phyloP scores from a whole-genome alignment of 1,140 invertebrate genomes.

The Dinothrombium tinctorium region DNA sequence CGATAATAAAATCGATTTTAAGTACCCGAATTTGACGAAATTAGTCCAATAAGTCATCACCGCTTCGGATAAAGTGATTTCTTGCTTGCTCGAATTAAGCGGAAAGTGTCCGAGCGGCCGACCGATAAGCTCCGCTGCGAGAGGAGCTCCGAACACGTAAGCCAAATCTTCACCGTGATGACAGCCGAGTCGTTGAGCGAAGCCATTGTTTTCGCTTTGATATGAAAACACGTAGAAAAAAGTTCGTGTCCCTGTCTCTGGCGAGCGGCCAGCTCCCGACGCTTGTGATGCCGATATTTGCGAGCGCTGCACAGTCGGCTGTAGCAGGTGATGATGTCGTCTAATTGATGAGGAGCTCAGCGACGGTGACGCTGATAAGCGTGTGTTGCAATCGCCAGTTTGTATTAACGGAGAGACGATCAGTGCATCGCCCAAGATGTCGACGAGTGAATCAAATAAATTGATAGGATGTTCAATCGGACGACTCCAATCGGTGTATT shows the following conservation, averaged over 20 bases:
- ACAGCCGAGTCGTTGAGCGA: slow-evolving; percentile 31
- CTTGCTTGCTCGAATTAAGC: slow-evolving; percentile 42
- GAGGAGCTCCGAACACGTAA: slow-evolving; percentile 36
- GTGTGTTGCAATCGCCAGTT: slow-evolving; percentile 69
- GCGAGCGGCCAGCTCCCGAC: slow-evolving; percentile 30
- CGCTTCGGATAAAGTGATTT: slow-evolving; percentile 44
- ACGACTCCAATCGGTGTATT: slow-evolving; percentile 90
- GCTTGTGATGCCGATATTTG: slow-evolving; percentile 19
- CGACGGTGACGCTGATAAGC: slow-evolving; percentile 1
- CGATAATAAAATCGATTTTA: background rate
- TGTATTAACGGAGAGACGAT: slow-evolving; percentile 73
- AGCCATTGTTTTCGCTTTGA: slow-evolving; percentile 26
- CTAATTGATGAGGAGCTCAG: background rate
- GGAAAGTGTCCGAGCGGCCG: slow-evolving; percentile 20
- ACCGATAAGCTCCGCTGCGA: slow-evolving; percentile 44
- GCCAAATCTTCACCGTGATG: slow-evolving; percentile 30
- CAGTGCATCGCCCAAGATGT: slow-evolving; percentile 75
- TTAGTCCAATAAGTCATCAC: slow-evolving; percentile 34
- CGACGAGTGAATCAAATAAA: slow-evolving; percentile 67
- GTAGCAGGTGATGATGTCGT: background rate
- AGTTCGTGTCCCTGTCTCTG: slow-evolving; percentile 29
- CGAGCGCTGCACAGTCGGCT: background rate
- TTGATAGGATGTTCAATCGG: slow-evolving; percentile 75
- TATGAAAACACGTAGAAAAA: slow-evolving; percentile 84
- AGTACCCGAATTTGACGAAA: slow-evolving; percentile 28